phyloP scores from a whole-genome alignment of 2,797 vertebrate species.

The Monodelphis domestica region DNA sequence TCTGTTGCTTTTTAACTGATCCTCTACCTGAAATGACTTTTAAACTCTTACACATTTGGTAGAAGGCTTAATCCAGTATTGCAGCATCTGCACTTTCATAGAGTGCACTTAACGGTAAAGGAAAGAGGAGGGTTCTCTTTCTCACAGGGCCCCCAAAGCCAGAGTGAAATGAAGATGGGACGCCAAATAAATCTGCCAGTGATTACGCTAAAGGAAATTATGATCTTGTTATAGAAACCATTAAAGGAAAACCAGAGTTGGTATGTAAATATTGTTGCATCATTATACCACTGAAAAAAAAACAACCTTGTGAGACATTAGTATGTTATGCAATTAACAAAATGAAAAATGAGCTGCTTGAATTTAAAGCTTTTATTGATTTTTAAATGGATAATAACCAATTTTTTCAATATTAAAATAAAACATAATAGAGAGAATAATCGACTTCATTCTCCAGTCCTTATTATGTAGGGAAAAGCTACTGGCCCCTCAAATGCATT shows the following conservation, averaged over 20 bases:
- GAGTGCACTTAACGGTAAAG: constrained; percentile 50
- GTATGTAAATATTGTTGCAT: constrained; percentile 81
- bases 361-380: constrained; percentile 83
- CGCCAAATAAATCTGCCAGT: constrained; percentile 80
- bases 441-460: constrained; percentile 55
- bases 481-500: neutral
- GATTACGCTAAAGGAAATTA: constrained; percentile 78
- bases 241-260: constrained; percentile 81
- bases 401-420: constrained; percentile 66
- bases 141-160: constrained; percentile 77
- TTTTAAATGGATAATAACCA: constrained; percentile 81
- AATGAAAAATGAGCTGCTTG: constrained; percentile 83
- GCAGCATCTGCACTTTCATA: constrained; percentile 33
- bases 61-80: constrained; percentile 20
- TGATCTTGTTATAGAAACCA: constrained; percentile 77
- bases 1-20: constrained; percentile 40
- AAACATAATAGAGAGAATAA: constrained; percentile 63
- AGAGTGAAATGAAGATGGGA: constrained; percentile 76
- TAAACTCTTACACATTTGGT: constrained; percentile 31
- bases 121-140: constrained; percentile 51
- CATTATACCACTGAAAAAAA: constrained; percentile 76
- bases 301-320: constrained; percentile 77
- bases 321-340: constrained; percentile 83
- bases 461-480: constrained; percentile 33
- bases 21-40: constrained; percentile 42